Conservation (phyloP, 1,140 invertebrate genomes). For the Ganaspis sp. region DNA sequence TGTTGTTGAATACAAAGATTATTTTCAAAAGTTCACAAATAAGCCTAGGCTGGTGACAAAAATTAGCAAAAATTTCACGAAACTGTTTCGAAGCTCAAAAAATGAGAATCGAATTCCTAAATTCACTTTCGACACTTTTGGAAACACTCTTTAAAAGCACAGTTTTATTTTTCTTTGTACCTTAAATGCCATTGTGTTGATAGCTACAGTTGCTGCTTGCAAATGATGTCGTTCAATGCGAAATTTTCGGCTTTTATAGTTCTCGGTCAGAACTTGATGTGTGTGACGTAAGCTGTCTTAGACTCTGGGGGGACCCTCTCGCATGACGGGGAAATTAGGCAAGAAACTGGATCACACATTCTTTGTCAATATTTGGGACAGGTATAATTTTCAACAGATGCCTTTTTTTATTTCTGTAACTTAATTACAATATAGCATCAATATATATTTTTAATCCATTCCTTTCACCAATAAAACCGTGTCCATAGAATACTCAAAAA, state of each 20-base stretch:
- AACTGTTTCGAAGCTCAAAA: too few species aligned
- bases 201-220: conserved; percentile 7
- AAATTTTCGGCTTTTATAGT: conserved; percentile 35
- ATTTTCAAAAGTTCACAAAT: too few species aligned
- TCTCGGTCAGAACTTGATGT: background rate
- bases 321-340: conserved; percentile 22
- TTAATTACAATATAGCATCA: too few species aligned
- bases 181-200: conserved; percentile 41
- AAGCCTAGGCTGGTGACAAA: too few species aligned
- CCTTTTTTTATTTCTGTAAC: background rate
- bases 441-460: too few species aligned
- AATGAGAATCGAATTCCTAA: background rate
- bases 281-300: conserved; percentile 14
- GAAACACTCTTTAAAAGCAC: background rate
- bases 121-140: background rate
- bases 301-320: conserved; percentile 27
- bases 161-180: conserved; percentile 15
- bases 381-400: background rate
- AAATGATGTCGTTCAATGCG: conserved; percentile 22
- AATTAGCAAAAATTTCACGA: too few species aligned
- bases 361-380: background rate
- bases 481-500: too few species aligned
- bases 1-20: too few species aligned
- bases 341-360: conserved; percentile 30
- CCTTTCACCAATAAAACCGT: too few species aligned